Evolutionary conservation across 2,113 vertebrate genomes (phyloP), one percentile per base, ranked within the genome.

Genomic region (Catagonus wagneri): DNA sequence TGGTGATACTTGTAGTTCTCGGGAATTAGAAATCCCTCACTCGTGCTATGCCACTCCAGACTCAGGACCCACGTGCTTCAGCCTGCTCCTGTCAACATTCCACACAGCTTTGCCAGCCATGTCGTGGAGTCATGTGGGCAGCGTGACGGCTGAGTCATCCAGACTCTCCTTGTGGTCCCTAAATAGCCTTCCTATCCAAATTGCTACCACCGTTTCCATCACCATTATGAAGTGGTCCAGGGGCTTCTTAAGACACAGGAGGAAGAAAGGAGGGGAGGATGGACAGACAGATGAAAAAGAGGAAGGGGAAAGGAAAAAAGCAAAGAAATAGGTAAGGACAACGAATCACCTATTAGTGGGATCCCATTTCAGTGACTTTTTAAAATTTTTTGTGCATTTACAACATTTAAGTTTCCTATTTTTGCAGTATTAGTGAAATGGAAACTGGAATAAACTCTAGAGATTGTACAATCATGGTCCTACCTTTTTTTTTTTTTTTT

Each of bases 61-160:
- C 23, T 96, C 39, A 61, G 69, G 39, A 72, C 29, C 75, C 25
- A 72, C 29, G 81, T 54, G 54, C n/a, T 80, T 74, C 11, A 81
- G 68, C 20, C 78, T 94, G 94, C 85, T 83, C 34, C 27, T 68
- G 63, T 89, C 60, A 75, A 44, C 96, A 95, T 95, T 96, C 96
- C 95, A 85, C 50, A 86, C 16, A 91, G 63, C 27, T 58, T 10
- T 29, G 25, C 54, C 39, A 34, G 44, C 44, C 34, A 1, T n/a
- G 68, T 80, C 91, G 89, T 66, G 50, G 65, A 52, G 14, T 97
- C 74, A 17, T 63, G 34, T 5, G 29, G 39, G 34, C 79, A 97
- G 44, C 4, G 36, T 93, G 93, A 97, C 84, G 80, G 36, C 19
- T 92, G 96, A 96, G 71, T 97, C 95, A 97, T 74, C 80, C 83